Evolutionary conservation across 2,113 vertebrate genomes (phyloP).

Genomic region (Papio anubis): DNA sequence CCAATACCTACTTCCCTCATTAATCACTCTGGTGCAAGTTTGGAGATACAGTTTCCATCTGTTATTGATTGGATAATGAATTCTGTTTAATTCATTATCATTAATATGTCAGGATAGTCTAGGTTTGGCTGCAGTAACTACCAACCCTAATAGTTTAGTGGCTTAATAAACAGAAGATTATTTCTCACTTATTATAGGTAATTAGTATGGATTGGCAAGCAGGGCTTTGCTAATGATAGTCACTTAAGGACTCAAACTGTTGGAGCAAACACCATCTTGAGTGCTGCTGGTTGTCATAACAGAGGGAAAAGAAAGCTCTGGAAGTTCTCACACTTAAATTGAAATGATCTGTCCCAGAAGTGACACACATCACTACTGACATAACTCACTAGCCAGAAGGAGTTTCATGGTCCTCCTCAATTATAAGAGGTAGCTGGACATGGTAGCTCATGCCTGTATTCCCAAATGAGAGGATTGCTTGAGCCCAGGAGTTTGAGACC

Average conservation of each 20-base stretch:
- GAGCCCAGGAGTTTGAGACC: no score
- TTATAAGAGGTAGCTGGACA: background rate
- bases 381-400: background rate
- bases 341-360: background rate
- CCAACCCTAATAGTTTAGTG: background rate
- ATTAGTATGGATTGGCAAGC: background rate
- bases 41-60: background rate
- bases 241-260: background rate
- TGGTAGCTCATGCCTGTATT: no score
- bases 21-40: background rate
- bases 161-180: background rate
- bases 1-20: background rate
- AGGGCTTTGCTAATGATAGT: background rate
- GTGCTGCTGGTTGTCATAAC: background rate
- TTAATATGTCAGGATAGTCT: background rate
- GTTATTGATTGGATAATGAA: background rate
- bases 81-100: background rate
- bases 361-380: background rate
- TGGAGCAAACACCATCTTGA: background rate
- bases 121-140: background rate
- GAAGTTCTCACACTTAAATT: background rate
- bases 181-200: background rate
- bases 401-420: background rate
- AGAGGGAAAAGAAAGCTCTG: background rate
- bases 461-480: no score